phyloP scores from a whole-genome alignment of 2,888 invertebrate genomes.

The Papilio elwesi region DNA sequence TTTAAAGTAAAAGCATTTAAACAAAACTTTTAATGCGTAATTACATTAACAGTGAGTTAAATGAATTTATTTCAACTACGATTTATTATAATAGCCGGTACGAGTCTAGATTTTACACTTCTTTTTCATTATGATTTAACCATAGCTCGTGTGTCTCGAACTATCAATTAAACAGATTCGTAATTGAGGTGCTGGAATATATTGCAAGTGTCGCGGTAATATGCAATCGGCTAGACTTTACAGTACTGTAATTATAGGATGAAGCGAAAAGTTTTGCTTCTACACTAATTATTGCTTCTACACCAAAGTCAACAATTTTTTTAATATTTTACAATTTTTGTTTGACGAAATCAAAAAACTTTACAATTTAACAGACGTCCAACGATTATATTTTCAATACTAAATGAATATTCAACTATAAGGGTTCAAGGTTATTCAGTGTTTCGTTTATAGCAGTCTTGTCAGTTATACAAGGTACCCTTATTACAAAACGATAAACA shows the following conservation, averaged over 20 bases:
- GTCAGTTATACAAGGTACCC: no score
- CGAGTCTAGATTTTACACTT: slow-evolving; percentile 14
- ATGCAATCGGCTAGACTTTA: neutral
- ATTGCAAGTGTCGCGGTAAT: slow-evolving; percentile 11
- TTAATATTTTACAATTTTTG: no score
- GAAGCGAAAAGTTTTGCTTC: neutral
- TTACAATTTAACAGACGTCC: no score
- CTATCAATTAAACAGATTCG: slow-evolving; percentile 29
- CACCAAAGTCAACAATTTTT: no score
- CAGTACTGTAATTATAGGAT: slow-evolving; percentile 18
- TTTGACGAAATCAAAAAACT: no score
- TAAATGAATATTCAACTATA: no score
- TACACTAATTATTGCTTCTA: no score
- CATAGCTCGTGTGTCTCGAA: slow-evolving; percentile 11
- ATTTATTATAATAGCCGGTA: slow-evolving; percentile 7
- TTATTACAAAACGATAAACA: neutral
- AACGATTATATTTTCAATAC: no score
- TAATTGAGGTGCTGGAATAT: slow-evolving; percentile 21
- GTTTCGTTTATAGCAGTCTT: no score
- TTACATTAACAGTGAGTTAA: neutral
- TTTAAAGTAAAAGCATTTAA: neutral
- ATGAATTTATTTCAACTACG: slow-evolving; percentile 8
- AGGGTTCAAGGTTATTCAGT: no score
- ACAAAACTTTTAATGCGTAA: neutral
- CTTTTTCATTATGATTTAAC: slow-evolving; percentile 33